phyloP scores from a whole-genome alignment of 1,140 invertebrate species.

The Glossosoma conforme region DNA sequence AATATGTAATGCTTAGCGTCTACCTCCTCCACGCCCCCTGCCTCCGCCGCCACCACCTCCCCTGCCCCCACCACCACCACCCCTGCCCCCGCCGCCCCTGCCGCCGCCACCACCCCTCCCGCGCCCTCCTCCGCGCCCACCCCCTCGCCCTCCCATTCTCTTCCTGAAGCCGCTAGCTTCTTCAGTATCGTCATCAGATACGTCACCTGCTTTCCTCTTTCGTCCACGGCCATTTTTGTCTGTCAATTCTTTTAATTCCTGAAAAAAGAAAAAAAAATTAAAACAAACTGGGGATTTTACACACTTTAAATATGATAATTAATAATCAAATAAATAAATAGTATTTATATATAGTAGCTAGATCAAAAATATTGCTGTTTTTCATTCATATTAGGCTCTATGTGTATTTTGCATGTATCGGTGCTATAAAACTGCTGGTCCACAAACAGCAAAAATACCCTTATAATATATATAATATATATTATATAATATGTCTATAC shows the following conservation, averaged over 20 bases:
- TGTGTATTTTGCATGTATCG: too few species aligned
- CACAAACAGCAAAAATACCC: too few species aligned
- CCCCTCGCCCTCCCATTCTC: conserved; percentile 56
- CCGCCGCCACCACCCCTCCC: conserved; percentile 38
- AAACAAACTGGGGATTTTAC: too few species aligned
- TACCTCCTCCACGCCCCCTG: background rate
- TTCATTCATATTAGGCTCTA: too few species aligned
- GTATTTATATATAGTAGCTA: too few species aligned
- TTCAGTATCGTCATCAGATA: conserved; percentile 75
- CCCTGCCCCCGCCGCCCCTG: conserved; percentile 33
- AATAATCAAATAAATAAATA: too few species aligned
- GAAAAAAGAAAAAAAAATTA: conserved; percentile 28
- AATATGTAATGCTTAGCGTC: background rate
- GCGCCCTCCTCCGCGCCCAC: conserved; percentile 44
- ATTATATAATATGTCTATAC: too few species aligned
- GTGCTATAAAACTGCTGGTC: too few species aligned
- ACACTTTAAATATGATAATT: too few species aligned
- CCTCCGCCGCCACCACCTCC: background rate
- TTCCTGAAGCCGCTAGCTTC: conserved; percentile 72
- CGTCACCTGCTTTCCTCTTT: conserved; percentile 50
- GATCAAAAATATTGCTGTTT: too few species aligned
- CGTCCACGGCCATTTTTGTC: conserved; percentile 70
- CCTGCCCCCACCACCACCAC: background rate
- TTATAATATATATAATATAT: too few species aligned
- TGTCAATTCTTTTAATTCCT: conserved; percentile 82